phyloP scores from a whole-genome alignment of 2,797 vertebrate genomes.

The Australoheros facetus region DNA sequence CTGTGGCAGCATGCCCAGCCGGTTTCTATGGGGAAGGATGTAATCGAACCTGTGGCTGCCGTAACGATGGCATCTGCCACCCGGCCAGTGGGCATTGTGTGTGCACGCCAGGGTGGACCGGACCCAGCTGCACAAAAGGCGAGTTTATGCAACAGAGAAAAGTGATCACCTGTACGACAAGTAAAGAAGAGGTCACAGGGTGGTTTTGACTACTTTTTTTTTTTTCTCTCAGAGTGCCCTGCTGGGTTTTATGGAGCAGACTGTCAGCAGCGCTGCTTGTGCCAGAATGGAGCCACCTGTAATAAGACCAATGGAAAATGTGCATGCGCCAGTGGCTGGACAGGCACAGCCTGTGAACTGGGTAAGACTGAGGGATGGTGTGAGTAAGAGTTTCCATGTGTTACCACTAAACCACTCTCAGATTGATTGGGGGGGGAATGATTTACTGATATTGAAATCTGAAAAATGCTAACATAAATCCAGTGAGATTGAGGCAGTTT shows the following conservation, averaged over 20 bases:
- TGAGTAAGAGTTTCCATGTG: constrained; percentile 31
- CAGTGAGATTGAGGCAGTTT: neutral
- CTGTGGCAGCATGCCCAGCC: constrained; percentile 82
- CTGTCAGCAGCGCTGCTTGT: constrained; percentile 87
- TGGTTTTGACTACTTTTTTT: neutral
- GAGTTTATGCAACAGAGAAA: constrained; percentile 37
- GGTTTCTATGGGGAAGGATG: constrained; percentile 87
- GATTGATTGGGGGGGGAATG: neutral
- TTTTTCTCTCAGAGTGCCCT: constrained; percentile 81
- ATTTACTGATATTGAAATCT: neutral
- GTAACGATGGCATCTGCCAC: constrained; percentile 85
- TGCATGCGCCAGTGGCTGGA: constrained; percentile 85
- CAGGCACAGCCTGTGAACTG: constrained; percentile 87
- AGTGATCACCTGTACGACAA: neutral
- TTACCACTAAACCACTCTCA: constrained; percentile 22
- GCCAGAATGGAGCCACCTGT: constrained; percentile 87
- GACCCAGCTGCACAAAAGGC: constrained; percentile 87
- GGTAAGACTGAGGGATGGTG: constrained; percentile 75
- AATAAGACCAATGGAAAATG: constrained; percentile 84
- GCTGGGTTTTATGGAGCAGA: constrained; percentile 81
- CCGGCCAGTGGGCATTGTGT: constrained; percentile 83
- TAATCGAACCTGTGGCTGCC: constrained; percentile 86
- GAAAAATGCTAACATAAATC: neutral
- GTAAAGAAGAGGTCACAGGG: constrained; percentile 20
- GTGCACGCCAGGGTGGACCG: constrained; percentile 89